Percentiles rank a stretch among this genome's conserved stretches.
phyloP scores from a whole-genome alignment of 2,888 invertebrate genomes.

The Acheta domesticus region DNA sequence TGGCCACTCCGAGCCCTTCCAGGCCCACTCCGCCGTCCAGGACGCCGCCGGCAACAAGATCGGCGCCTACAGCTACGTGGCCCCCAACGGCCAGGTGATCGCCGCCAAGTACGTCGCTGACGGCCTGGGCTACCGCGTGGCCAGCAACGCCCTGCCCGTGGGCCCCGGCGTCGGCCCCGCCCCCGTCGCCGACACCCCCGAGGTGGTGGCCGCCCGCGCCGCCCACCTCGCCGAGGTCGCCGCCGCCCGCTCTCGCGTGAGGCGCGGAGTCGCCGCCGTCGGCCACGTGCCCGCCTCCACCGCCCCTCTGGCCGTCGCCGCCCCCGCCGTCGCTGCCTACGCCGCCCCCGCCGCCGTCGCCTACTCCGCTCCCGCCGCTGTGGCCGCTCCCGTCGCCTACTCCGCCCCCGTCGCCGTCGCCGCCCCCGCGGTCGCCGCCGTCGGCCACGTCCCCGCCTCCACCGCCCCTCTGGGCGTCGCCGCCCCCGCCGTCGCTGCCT shows the following conservation, averaged over 20 bases:
- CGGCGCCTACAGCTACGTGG: constrained; percentile 50
- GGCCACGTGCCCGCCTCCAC: constrained; percentile 31
- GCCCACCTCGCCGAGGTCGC: constrained; percentile 44
- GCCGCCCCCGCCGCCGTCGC: constrained; percentile 30
- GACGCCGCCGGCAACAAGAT: constrained; percentile 47
- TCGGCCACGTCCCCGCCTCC: constrained; percentile 30
- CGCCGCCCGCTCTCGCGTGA: constrained; percentile 31
- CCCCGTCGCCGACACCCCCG: constrained; percentile 40
- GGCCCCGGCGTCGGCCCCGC: constrained; percentile 40
- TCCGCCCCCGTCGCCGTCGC: constrained; percentile 2
- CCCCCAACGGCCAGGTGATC: constrained; percentile 49
- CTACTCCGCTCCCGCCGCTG: neutral
- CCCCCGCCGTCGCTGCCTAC: constrained; percentile 30
- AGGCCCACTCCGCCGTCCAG: constrained; percentile 41
- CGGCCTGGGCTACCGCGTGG: constrained; percentile 48
- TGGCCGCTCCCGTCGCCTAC: constrained; percentile 24
- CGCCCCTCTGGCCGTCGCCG: constrained; percentile 26
- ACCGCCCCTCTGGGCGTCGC: constrained; percentile 28
- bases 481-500: constrained; percentile 27
- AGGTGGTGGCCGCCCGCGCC: constrained; percentile 50
- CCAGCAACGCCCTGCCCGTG: constrained; percentile 48
- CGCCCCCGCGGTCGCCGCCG: constrained; percentile 24
- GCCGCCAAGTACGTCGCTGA: constrained; percentile 50
- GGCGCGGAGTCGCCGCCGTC: constrained; percentile 33
- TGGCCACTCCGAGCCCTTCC: constrained; percentile 40